Evolutionary conservation across 2,888 invertebrate genomes (phyloP).

Genomic region (Pinctada fucata): DNA sequence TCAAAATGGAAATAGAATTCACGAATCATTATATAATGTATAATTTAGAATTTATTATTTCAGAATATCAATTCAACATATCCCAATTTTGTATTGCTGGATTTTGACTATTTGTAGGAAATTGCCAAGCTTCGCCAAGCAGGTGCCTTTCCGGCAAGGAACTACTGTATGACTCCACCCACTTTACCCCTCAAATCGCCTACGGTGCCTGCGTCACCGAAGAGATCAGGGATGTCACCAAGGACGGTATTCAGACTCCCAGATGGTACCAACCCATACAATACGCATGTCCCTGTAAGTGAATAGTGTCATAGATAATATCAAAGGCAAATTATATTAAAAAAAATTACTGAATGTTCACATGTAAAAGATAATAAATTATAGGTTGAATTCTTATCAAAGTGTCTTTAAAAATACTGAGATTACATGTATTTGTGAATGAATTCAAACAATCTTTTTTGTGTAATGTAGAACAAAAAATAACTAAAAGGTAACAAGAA

Average conservation of each 20-base stretch:
- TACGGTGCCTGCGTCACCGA: not conserved
- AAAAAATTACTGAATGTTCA: too few species aligned
- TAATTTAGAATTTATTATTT: not conserved
- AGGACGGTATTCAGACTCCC: slow-evolving; percentile 58
- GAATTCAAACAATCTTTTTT: too few species aligned
- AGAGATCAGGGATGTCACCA: slow-evolving; percentile 50
- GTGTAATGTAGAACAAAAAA: not conserved
- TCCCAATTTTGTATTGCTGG: too few species aligned
- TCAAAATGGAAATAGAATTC: not conserved
- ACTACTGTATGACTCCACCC: slow-evolving; percentile 62
- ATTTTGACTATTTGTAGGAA: slow-evolving; percentile 47
- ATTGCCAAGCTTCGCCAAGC: slow-evolving; percentile 52
- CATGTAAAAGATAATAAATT: too few species aligned
- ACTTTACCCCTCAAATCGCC: slow-evolving; percentile 11
- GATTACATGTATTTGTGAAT: too few species aligned
- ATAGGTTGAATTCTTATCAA: too few species aligned
- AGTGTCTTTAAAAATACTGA: too few species aligned
- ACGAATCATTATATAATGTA: not conserved
- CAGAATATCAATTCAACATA: not conserved
- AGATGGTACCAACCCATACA: slow-evolving; percentile 70
- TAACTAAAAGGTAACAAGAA: too few species aligned
- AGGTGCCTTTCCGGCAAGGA: slow-evolving; percentile 56
- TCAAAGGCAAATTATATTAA: too few species aligned
- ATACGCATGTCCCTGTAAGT: slow-evolving; percentile 62
- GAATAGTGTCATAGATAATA: not conserved